phyloP scores from a whole-genome alignment of 2,888 invertebrate species.

The Chrysolina oricalcia region DNA sequence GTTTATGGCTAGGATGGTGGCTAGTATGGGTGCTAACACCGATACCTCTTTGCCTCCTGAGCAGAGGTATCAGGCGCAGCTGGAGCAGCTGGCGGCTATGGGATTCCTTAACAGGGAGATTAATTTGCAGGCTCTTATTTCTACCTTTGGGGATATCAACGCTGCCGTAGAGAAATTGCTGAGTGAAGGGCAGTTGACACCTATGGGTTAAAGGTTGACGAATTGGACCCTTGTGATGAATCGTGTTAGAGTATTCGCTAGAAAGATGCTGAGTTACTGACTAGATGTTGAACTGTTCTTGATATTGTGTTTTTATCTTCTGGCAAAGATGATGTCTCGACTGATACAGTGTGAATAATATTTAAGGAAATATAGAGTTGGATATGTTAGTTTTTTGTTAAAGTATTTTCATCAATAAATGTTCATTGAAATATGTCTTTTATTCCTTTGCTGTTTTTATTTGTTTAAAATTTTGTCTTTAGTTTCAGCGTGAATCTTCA shows the following conservation, averaged over 20 bases:
- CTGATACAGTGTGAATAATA: constrained; percentile 14
- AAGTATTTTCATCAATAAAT: constrained; percentile 22
- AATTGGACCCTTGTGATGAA: background rate
- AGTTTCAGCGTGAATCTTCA: too few relatives aligned
- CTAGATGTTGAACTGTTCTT: background rate
- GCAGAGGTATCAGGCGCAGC: constrained; percentile 93
- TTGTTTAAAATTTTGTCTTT: too few relatives aligned
- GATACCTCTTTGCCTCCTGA: constrained; percentile 82
- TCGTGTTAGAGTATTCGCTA: constrained; percentile 4
- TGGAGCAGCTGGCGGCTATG: constrained; percentile 96
- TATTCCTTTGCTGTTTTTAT: background rate
- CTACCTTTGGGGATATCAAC: constrained; percentile 98
- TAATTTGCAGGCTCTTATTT: constrained; percentile 96
- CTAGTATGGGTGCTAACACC: constrained; percentile 74
- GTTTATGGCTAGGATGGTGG: constrained; percentile 89
- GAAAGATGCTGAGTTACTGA: background rate
- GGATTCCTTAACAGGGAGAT: constrained; percentile 98
- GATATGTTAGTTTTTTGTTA: background rate
- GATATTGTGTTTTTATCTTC: background rate
- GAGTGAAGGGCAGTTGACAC: constrained; percentile 57
- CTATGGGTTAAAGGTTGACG: constrained; percentile 28
- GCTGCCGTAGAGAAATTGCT: constrained; percentile 97
- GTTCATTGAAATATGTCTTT: background rate
- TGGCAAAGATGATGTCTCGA: constrained; percentile 3
- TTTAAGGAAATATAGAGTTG: background rate